These are phyloP conservation scores for Celastrina argiolus DNA, from an alignment of 2,888 invertebrate species.

Conservation along the genomic window DNA sequence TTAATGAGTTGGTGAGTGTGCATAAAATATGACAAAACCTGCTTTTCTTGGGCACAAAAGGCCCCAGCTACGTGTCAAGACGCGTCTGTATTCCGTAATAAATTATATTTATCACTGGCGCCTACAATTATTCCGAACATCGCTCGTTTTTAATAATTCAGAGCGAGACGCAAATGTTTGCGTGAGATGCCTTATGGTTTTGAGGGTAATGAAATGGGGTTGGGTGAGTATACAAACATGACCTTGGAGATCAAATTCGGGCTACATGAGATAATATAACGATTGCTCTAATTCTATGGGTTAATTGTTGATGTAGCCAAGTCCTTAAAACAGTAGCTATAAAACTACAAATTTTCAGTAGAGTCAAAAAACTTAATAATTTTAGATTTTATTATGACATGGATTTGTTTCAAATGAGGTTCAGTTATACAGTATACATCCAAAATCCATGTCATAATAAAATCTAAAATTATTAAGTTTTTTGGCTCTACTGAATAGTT, in stretches of 20 bases:
- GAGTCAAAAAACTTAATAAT: too few relatives aligned
- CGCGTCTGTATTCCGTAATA: constrained; percentile 32
- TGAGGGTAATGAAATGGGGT: background rate
- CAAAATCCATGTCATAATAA: too few relatives aligned
- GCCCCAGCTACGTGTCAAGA: constrained; percentile 33
- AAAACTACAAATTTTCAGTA: too few relatives aligned
- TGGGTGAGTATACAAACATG: background rate
- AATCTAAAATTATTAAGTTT: too few relatives aligned
- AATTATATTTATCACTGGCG: constrained; percentile 32
- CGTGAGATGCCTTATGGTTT: constrained; percentile 14
- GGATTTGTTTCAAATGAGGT: too few relatives aligned
- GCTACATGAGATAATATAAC: too few relatives aligned
- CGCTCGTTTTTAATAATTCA: constrained; percentile 33
- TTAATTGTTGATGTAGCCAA: too few relatives aligned
- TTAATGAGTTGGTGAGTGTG: constrained; percentile 36
- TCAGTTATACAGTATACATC: too few relatives aligned
- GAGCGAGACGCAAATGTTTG: constrained; percentile 27
- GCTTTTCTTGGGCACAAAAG: constrained; percentile 31
- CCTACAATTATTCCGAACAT: constrained; percentile 28
- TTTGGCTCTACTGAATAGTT: too few relatives aligned
- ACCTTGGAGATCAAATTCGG: background rate
- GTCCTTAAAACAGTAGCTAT: too few relatives aligned
- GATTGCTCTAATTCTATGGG: too few relatives aligned
- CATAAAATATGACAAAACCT: constrained; percentile 34
- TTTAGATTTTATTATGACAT: too few relatives aligned